Conservation (phyloP, 2,888 invertebrate genomes). For the Hipparchia semele region DNA sequence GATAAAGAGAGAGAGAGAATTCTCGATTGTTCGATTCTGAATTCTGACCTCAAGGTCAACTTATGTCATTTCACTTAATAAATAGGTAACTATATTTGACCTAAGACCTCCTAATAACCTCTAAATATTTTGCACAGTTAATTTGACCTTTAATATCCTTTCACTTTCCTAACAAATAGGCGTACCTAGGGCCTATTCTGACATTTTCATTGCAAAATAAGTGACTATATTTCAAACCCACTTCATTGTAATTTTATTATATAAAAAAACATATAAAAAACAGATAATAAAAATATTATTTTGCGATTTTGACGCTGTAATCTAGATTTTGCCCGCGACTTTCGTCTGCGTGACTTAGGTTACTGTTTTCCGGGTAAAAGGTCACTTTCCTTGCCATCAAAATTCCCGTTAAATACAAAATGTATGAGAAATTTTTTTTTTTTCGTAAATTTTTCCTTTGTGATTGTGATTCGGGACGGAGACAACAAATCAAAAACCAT, state of each 20-base stretch:
- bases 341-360: too few species aligned
- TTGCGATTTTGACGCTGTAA: neutral
- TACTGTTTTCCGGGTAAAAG: too few species aligned
- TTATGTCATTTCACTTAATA: neutral
- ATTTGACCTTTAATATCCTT: slow-evolving; percentile 14
- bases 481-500: too few species aligned
- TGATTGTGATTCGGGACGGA: too few species aligned
- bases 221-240: neutral
- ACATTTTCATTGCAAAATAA: neutral
- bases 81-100: neutral
- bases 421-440: too few species aligned
- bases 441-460: too few species aligned
- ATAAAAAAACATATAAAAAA: neutral
- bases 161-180: slow-evolving; percentile 5
- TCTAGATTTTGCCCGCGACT: too few species aligned
- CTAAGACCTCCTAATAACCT: neutral
- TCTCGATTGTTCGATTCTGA: neutral
- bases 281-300: neutral
- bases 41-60: neutral
- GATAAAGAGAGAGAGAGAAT: too few species aligned
- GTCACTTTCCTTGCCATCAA: too few species aligned
- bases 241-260: neutral
- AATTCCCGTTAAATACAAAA: too few species aligned
- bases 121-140: neutral
- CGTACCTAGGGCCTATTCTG: neutral